phyloP scores from a whole-genome alignment of 2,888 invertebrate species.

The Cephus sareptanus region DNA sequence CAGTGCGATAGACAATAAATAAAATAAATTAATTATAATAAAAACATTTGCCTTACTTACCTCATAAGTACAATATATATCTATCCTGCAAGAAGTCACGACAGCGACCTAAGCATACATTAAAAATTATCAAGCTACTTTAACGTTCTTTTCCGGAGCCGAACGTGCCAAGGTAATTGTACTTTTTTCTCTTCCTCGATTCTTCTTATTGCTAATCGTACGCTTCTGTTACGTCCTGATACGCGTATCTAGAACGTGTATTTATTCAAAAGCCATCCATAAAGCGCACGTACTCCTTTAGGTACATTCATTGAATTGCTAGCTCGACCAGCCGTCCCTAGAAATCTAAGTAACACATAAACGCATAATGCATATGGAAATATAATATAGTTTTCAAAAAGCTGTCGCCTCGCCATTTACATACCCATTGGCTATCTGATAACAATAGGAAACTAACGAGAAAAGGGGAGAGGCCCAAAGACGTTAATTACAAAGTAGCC shows the following conservation, averaged over 20 bases:
- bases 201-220: too few relatives aligned
- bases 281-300: neutral
- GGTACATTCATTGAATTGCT: neutral
- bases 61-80: neutral
- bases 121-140: neutral
- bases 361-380: neutral
- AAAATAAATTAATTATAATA: neutral
- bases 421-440: neutral
- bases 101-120: neutral
- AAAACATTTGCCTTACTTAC: neutral
- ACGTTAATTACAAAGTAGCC: neutral
- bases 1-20: neutral
- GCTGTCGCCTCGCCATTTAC: neutral
- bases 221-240: too few relatives aligned
- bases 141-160: too few relatives aligned
- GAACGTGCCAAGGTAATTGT: too few relatives aligned
- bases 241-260: neutral
- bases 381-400: neutral
- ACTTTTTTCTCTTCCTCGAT: too few relatives aligned
- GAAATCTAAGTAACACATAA: neutral
- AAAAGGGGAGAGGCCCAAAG: constrained; percentile 15
- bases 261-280: neutral
- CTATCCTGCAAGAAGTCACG: too few relatives aligned
- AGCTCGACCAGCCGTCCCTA: neutral
- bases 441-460: neutral